These are phyloP conservation scores for Gnatocerus cornutus DNA, from an alignment of 2,888 invertebrate species.

Conservation along the genomic window DNA sequence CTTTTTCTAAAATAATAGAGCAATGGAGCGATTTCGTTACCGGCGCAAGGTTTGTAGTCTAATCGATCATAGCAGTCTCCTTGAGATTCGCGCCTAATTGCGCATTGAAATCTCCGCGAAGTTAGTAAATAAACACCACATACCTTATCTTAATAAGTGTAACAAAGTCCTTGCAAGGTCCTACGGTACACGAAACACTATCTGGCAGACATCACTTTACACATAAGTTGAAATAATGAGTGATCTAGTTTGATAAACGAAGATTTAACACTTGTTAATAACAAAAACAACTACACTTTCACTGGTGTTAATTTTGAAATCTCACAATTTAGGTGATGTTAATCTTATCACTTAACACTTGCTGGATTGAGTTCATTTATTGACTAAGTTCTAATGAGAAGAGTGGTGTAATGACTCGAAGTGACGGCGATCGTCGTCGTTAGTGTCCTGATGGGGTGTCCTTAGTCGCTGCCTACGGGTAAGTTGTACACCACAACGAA, in stretches of 20 bases:
- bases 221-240: conserved; percentile 29
- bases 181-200: conserved; percentile 42
- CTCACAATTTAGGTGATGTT: conserved; percentile 59
- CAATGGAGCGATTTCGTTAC: no score
- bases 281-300: conserved; percentile 64
- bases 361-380: conserved; percentile 56
- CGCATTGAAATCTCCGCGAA: conserved; percentile 32
- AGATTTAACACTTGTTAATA: conserved; percentile 59
- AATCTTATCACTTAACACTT: conserved; percentile 61
- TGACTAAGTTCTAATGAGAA: conserved; percentile 50
- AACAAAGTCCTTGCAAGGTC: conserved; percentile 57
- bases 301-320: conserved; percentile 67
- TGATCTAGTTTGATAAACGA: conserved; percentile 49
- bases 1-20: no score
- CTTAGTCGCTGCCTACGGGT: conserved; percentile 22
- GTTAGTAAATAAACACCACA: conserved; percentile 42
- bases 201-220: conserved; percentile 34
- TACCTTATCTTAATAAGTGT: conserved; percentile 48
- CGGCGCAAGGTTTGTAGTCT: conserved; percentile 46
- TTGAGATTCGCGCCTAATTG: conserved; percentile 39
- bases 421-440: conserved; percentile 29
- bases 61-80: conserved; percentile 52
- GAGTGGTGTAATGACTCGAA: conserved; percentile 34
- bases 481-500: conserved; percentile 54
- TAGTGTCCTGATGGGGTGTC: conserved; percentile 46